These are phyloP conservation scores for Morone saxatilis DNA, from an alignment of 2,113 vertebrate genomes.

Conservation along the genomic window DNA sequence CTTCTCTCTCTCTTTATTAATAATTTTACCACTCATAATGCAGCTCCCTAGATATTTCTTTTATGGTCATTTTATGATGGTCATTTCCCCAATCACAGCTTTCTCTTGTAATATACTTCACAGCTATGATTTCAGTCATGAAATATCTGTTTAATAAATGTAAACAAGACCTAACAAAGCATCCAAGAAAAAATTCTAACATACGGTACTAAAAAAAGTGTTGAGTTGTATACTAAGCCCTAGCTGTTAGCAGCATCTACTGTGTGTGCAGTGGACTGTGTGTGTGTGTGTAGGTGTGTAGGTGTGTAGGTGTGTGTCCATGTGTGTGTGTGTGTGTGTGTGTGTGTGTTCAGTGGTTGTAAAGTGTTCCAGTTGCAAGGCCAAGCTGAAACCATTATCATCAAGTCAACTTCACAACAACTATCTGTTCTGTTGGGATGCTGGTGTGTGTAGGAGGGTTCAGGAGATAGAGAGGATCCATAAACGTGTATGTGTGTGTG, in stretches of 20 bases:
- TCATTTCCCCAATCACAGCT: not conserved
- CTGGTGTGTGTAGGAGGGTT: slow-evolving; percentile 64
- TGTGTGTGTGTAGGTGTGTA: no score
- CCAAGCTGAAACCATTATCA: slow-evolving; percentile 32
- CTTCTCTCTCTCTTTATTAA: not conserved
- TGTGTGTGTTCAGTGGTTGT: not conserved
- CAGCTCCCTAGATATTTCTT: not conserved
- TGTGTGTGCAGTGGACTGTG: not conserved
- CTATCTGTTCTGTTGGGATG: slow-evolving; percentile 35
- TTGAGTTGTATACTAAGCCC: not conserved
- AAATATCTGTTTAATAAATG: not conserved
- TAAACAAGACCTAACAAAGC: not conserved
- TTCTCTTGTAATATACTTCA: not conserved
- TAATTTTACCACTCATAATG: no score
- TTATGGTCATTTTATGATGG: not conserved
- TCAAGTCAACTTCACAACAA: slow-evolving; percentile 34
- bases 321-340: not conserved
- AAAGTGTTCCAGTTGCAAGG: slow-evolving; percentile 17
- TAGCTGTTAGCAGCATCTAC: not conserved
- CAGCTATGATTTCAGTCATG: not conserved
- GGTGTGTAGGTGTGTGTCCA: not conserved
- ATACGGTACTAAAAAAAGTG: no score
- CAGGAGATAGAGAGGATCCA: slow-evolving; percentile 15
- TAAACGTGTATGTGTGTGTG: slow-evolving; percentile 11
- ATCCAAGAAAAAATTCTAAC: not conserved